Evolutionary conservation across 2,797 vertebrate species (phyloP).

Genomic region (Enteromius trimaculatus): DNA sequence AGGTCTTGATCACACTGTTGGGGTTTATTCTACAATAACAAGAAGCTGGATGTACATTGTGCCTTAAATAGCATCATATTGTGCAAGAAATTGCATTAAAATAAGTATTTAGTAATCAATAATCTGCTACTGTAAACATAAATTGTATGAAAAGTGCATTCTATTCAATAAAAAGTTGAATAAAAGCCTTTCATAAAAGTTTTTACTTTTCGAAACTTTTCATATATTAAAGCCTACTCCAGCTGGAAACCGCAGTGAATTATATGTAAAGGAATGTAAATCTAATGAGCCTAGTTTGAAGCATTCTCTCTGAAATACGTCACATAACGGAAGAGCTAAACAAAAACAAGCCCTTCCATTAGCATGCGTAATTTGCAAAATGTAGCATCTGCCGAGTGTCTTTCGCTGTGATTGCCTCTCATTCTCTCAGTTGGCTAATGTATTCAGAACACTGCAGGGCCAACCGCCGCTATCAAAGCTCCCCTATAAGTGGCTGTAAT

Average conservation of each 20-base stretch:
- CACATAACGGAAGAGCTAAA: not conserved
- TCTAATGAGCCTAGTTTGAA: not conserved
- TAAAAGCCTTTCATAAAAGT: not conserved
- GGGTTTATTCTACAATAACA: not conserved
- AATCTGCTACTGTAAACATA: not conserved
- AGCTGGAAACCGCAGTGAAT: not conserved
- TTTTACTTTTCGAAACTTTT: not conserved
- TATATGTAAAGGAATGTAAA: not conserved
- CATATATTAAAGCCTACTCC: not conserved
- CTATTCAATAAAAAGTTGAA: not conserved
- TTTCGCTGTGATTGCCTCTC: slow-evolving; percentile 80
- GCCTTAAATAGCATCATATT: not conserved
- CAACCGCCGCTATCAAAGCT: slow-evolving; percentile 98
- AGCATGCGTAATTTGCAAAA: slow-evolving; percentile 21
- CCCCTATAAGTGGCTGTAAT: slow-evolving; percentile 98
- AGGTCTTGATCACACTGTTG: not conserved
- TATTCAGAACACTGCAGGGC: slow-evolving; percentile 95
- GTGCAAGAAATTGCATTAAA: not conserved
- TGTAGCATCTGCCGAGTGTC: slow-evolving; percentile 73
- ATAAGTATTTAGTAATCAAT: not conserved
- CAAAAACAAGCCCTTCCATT: slow-evolving; percentile 18
- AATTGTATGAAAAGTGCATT: not conserved
- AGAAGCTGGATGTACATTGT: not conserved
- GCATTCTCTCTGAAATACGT: not conserved
- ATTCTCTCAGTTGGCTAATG: slow-evolving; percentile 85